These are phyloP conservation scores for Epirrhoe tristata DNA, from an alignment of 2,888 invertebrate genomes.

Conservation along the genomic window DNA sequence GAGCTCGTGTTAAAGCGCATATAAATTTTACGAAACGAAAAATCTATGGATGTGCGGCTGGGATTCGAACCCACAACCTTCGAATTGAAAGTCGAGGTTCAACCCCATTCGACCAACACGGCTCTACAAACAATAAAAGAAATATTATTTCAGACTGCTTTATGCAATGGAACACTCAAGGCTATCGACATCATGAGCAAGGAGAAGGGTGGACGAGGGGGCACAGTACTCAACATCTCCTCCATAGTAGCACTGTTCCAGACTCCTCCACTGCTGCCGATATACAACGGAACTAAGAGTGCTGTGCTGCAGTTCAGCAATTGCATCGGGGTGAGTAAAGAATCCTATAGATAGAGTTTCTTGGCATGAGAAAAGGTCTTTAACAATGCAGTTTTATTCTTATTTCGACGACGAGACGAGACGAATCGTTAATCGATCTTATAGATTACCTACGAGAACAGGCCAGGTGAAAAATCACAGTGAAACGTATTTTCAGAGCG, in stretches of 20 bases:
- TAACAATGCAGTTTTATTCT: too few species aligned
- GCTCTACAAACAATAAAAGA: too few species aligned
- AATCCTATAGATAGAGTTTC: too few species aligned
- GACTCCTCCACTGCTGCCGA: slow-evolving; percentile 40
- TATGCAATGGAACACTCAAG: slow-evolving; percentile 52
- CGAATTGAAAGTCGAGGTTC: too few species aligned
- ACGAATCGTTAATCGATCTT: too few species aligned
- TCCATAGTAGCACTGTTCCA: slow-evolving; percentile 53
- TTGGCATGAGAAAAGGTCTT: too few species aligned
- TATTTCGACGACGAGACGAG: too few species aligned
- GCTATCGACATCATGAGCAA: slow-evolving; percentile 57
- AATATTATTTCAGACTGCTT: slow-evolving; percentile 47
- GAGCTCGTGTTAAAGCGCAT: too few species aligned
- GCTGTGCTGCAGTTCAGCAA: slow-evolving; percentile 59
- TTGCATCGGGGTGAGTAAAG: slow-evolving; percentile 54
- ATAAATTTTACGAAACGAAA: too few species aligned
- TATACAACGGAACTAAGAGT: slow-evolving; percentile 55
- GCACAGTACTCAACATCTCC: slow-evolving; percentile 57
- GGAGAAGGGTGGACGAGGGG: slow-evolving; percentile 56
- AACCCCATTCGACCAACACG: too few species aligned
- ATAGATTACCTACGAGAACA: not conserved
- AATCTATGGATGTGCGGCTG: too few species aligned
- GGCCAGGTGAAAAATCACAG: not conserved
- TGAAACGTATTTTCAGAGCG: slow-evolving; percentile 48
- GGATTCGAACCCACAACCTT: too few species aligned